Conservation (phyloP, 2,797 vertebrate species). For the Natrix natrix region DNA sequence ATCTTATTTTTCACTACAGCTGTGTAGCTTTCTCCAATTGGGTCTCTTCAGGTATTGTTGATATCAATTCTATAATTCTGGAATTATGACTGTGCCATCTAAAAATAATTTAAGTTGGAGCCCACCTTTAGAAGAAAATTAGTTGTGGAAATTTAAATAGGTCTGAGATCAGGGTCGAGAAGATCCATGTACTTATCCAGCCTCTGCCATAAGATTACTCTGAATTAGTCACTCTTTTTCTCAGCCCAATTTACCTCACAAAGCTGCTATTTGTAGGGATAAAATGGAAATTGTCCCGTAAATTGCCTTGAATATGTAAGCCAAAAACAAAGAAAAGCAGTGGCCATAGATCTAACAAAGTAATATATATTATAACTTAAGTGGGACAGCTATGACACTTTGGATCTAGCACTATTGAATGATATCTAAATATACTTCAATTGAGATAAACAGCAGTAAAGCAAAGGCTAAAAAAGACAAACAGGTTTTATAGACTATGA, state of each 20-base stretch:
- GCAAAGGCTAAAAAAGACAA: background rate
- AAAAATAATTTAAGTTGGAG: background rate
- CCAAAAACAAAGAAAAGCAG: background rate
- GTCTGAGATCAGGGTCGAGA: background rate
- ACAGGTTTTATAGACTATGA: background rate
- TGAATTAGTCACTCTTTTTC: background rate
- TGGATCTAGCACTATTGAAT: background rate
- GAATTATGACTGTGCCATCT: background rate
- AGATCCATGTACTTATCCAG: background rate
- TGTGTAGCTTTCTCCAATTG: background rate
- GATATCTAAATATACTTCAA: background rate
- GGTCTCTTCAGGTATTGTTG: background rate
- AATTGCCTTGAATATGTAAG: background rate
- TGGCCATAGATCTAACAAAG: background rate
- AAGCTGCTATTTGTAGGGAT: background rate
- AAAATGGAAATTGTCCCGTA: background rate
- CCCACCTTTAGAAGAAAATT: background rate
- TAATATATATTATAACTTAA: background rate
- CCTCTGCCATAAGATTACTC: background rate
- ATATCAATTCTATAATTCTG: background rate
- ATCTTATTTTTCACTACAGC: background rate
- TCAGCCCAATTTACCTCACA: background rate
- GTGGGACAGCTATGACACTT: background rate
- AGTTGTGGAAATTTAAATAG: background rate
- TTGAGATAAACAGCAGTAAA: background rate